phyloP scores from a whole-genome alignment of 2,113 vertebrate genomes.

The Catharus minimus region DNA sequence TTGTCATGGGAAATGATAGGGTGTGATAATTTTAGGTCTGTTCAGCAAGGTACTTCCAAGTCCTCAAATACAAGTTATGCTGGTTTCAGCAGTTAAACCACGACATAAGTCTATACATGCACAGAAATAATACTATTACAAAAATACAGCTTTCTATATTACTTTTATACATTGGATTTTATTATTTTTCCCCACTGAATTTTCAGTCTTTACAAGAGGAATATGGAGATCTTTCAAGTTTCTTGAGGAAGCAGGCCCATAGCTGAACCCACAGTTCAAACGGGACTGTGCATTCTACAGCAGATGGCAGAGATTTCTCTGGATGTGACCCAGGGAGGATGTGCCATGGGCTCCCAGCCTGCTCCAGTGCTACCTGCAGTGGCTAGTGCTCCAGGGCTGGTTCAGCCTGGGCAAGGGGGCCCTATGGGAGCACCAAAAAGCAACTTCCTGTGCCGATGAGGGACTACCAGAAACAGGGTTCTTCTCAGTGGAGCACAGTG shows the following conservation, averaged over 20 bases:
- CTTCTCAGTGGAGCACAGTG: neutral
- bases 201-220: neutral
- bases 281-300: neutral
- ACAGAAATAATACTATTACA: neutral
- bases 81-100: neutral
- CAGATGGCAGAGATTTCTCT: neutral
- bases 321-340: fast-evolving
- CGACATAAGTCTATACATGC: neutral
- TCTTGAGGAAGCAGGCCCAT: neutral
- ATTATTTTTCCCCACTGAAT: neutral
- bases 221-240: neutral
- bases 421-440: too few species aligned
- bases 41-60: neutral
- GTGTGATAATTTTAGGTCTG: neutral
- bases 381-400: neutral
- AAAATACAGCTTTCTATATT: neutral
- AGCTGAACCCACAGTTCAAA: neutral
- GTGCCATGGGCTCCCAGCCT: fast-evolving
- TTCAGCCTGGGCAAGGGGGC: fast-evolving
- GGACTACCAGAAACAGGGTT: fast-evolving
- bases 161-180: neutral
- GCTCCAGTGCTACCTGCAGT: fast-evolving
- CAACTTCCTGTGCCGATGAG: fast-evolving
- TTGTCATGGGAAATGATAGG: neutral
- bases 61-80: neutral